Percentiles rank a stretch among this genome's conserved stretches.
Conservation (phyloP, 1,140 invertebrate species). For the Solen grandis region DNA sequence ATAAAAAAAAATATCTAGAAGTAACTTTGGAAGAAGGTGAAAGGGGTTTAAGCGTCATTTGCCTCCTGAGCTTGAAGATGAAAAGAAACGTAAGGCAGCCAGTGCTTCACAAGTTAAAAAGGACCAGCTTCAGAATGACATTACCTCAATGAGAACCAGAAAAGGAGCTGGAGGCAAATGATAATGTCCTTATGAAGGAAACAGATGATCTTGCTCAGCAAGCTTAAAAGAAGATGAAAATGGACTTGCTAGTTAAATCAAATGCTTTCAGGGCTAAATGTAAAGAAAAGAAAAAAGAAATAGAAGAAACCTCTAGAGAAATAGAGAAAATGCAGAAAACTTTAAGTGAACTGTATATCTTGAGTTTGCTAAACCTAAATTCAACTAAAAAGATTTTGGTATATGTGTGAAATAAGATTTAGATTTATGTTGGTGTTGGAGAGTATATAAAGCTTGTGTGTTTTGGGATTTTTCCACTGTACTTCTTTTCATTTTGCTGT, state of each 20-base stretch:
- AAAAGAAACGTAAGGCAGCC: conserved; percentile 3
- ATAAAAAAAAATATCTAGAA: too few species aligned
- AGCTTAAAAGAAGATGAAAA: conserved; percentile 42
- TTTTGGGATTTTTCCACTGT: too few species aligned
- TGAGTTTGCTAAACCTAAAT: too few species aligned
- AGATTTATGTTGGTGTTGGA: too few species aligned
- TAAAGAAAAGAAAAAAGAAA: conserved; percentile 24
- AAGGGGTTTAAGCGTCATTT: conserved; percentile 29
- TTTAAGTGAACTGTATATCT: background rate
- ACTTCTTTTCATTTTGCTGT: too few species aligned
- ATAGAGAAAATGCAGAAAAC: conserved; percentile 37
- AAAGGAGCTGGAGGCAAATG: conserved; percentile 32
- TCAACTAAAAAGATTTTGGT: too few species aligned
- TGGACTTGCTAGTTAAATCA: conserved; percentile 36
- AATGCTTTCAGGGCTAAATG: conserved; percentile 34
- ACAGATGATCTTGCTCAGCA: conserved; percentile 28
- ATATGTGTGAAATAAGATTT: too few species aligned
- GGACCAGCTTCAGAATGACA: background rate
- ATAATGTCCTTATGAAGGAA: conserved; percentile 23
- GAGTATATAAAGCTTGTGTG: too few species aligned
- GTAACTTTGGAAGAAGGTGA: conserved; percentile 40
- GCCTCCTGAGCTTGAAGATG: conserved; percentile 37
- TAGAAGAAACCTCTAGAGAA: conserved; percentile 15
- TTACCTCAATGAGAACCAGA: background rate
- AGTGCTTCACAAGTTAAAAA: background rate